phyloP scores from a whole-genome alignment of 2,797 vertebrate species.

The Ceryle rudis region DNA sequence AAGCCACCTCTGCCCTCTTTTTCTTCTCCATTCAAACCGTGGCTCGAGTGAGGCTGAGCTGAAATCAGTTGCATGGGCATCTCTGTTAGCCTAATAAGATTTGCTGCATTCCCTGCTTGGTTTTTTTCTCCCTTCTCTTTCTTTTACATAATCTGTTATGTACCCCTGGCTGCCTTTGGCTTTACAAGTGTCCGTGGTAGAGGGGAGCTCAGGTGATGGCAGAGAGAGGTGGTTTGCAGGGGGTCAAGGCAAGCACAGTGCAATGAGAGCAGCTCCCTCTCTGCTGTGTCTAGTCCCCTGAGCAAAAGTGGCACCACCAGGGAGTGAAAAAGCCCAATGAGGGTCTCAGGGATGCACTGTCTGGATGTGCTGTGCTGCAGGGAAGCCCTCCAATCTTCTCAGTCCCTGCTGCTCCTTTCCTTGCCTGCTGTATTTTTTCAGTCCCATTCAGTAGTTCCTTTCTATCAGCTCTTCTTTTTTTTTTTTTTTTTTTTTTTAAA shows the following conservation, averaged over 20 bases:
- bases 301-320: background rate
- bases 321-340: background rate
- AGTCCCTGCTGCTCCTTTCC: background rate
- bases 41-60: background rate
- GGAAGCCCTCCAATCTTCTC: background rate
- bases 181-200: background rate
- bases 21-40: background rate
- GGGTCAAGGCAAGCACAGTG: background rate
- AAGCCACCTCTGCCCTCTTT: background rate
- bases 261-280: background rate
- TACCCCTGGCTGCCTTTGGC: background rate
- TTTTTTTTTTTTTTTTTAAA: background rate
- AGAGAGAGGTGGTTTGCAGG: background rate
- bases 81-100: constrained; percentile 29
- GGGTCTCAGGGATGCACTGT: background rate
- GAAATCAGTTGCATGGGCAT: background rate
- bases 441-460: background rate
- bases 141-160: background rate
- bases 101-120: background rate
- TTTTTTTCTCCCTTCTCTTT: background rate
- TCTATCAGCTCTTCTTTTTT: background rate
- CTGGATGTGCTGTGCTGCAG: background rate
- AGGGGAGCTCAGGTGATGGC: background rate
- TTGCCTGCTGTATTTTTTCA: background rate
- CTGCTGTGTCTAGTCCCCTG: background rate